These are phyloP conservation scores for Nymphalis urticae DNA, from an alignment of 2,888 invertebrate species.

Conservation along the genomic window DNA sequence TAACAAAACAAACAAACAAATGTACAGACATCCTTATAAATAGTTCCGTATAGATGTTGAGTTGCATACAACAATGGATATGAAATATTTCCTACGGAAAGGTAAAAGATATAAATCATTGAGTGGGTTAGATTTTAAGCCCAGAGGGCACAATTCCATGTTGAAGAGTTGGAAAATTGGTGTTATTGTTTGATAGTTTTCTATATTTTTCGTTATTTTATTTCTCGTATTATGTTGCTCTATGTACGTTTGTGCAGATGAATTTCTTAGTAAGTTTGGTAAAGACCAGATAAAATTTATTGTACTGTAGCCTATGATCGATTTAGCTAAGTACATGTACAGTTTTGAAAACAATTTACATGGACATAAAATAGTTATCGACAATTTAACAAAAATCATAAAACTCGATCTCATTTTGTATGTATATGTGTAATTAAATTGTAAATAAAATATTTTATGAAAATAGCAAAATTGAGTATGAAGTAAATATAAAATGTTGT, in stretches of 20 bases:
- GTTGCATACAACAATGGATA: constrained; percentile 20
- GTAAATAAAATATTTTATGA: too few relatives aligned
- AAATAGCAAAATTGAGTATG: too few relatives aligned
- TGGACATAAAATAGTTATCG: too few relatives aligned
- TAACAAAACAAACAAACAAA: too few relatives aligned
- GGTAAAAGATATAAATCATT: constrained; percentile 37
- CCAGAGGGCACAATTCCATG: constrained; percentile 27
- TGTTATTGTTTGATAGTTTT: constrained; percentile 30
- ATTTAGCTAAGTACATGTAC: too few relatives aligned
- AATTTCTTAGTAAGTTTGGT: neutral
- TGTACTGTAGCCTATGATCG: too few relatives aligned
- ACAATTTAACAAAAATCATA: too few relatives aligned
- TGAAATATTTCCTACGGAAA: constrained; percentile 32
- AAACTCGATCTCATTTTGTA: too few relatives aligned
- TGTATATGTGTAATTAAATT: too few relatives aligned
- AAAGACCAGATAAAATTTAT: neutral
- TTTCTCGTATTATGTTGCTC: neutral
- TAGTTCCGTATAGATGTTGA: constrained; percentile 27
- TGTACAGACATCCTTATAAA: neutral
- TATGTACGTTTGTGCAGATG: neutral
- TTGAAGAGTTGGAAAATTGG: constrained; percentile 21
- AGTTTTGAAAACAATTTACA: too few relatives aligned
- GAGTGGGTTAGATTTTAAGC: constrained; percentile 35
- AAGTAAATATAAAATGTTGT: too few relatives aligned
- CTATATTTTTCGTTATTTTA: constrained; percentile 8